Conservation (phyloP, 2,888 invertebrate species). For the Ypsolopha sequella region DNA sequence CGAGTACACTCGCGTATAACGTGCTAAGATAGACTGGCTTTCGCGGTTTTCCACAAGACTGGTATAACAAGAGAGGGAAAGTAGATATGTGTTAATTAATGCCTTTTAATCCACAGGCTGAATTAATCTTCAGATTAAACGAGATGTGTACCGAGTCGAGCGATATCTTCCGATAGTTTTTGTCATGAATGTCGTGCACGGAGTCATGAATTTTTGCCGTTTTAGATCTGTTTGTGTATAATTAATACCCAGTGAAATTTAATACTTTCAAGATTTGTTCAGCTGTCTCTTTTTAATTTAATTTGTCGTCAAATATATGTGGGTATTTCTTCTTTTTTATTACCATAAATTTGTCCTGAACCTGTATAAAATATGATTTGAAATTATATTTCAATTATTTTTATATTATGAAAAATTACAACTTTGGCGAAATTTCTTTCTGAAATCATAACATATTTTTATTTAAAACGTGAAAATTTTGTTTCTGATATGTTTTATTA, state of each 20-base stretch:
- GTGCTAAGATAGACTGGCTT: constrained; percentile 5
- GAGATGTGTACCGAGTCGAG: neutral
- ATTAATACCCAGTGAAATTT: too few relatives aligned
- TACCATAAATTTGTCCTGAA: too few relatives aligned
- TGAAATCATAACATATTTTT: too few relatives aligned
- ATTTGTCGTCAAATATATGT: neutral
- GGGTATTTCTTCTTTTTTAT: too few relatives aligned
- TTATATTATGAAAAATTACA: too few relatives aligned
- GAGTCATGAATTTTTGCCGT: too few relatives aligned
- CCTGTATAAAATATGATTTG: too few relatives aligned
- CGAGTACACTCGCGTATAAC: neutral
- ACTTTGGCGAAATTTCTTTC: too few relatives aligned
- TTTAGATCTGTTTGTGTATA: too few relatives aligned
- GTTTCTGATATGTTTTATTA: too few relatives aligned
- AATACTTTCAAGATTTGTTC: neutral
- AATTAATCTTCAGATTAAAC: neutral
- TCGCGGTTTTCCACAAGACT: constrained; percentile 36
- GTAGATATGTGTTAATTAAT: constrained; percentile 46
- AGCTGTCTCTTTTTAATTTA: neutral
- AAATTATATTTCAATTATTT: too few relatives aligned
- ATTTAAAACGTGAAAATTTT: too few relatives aligned
- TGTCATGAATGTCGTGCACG: neutral
- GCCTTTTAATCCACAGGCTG: neutral
- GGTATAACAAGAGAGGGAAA: constrained; percentile 41
- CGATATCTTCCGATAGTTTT: neutral